Evolutionary conservation across 1,140 invertebrate genomes (phyloP), one percentile per base, ranked within the genome.

Genomic region (Spodoptera frugiperda): DNA sequence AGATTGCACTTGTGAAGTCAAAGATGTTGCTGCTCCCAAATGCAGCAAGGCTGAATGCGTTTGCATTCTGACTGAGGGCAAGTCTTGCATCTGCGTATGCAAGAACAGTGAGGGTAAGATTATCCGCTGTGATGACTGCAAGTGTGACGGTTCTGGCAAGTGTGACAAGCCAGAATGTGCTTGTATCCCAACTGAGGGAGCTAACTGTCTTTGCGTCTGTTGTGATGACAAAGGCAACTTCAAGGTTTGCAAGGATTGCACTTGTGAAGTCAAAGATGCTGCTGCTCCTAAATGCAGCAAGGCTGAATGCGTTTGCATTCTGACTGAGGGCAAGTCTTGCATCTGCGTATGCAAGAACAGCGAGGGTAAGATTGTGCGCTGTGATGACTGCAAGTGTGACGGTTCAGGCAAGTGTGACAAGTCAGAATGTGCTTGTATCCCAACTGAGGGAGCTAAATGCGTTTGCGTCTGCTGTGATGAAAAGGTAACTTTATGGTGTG

Each of bases 301-400:
- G n/a, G 39, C 65, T n/a, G 78, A 59, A n/a, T 89, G 86, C 25
- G 63, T 80, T n/a, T 85, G 86, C 67, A 77, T 86, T 19, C 44
- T 49, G 15, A 85, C 83, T 10, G 71, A 82, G 6, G 87, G 81
- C 39, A 76, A 83, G 30, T 30, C 74, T 15, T 84, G 80, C 21
- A 21, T 87, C 57, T 85, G 86, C 6, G 85, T 86, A 11, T 83
- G 78, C 51, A 15, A 79, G 11, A 77, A 88, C 61, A 74, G 49
- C 0, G 78, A 84, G n/a, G 83, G 80, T 0, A 79, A 84, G 3
- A 80, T 87, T 21, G 5, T 39, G 1, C 33, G 33, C 1, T 39
- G 33, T 8, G 33, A 39, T 44, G 83, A 84, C 17, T 88, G 86
- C 71, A 77, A 79, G 9, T 87, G 84, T 39, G 19, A 46, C 46